phyloP scores from a whole-genome alignment of 2,113 vertebrate species.

The Ascaphus truei region DNA sequence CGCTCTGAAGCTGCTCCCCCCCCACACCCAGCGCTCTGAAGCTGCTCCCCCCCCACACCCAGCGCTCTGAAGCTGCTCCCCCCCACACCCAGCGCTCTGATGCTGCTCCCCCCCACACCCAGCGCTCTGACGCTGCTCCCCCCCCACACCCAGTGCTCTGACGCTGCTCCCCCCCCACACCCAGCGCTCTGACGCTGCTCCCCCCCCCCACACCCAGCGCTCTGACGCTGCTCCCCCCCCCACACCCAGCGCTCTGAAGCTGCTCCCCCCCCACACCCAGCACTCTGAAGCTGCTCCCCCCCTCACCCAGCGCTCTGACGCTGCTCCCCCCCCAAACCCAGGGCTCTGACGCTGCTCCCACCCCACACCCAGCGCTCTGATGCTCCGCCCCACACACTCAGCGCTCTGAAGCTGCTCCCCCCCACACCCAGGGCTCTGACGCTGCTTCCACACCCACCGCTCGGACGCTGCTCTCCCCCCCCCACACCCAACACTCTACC shows the following conservation, averaged over 20 bases:
- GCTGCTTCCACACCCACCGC: rapidly evolving
- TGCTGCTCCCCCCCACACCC: background rate
- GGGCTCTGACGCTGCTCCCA: background rate
- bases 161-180: no score
- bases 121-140: background rate
- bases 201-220: background rate
- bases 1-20: background rate
- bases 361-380: background rate
- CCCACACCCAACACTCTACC: background rate
- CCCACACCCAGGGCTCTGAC: background rate
- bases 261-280: rapidly evolving
- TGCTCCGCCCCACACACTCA: background rate
- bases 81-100: background rate
- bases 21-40: background rate
- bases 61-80: background rate
- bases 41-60: no score
- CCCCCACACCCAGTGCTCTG: background rate
- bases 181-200: background rate
- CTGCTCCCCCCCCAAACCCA: background rate
- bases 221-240: rapidly evolving
- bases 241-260: background rate
- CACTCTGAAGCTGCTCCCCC: background rate
- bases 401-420: rapidly evolving
- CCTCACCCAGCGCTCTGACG: background rate
- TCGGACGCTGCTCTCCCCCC: background rate